Percentiles rank a stretch among this genome's conserved stretches.
These are phyloP conservation scores for Pseudobourletiella spinata DNA, from an alignment of 1,140 invertebrate species.

Conservation along the genomic window DNA sequence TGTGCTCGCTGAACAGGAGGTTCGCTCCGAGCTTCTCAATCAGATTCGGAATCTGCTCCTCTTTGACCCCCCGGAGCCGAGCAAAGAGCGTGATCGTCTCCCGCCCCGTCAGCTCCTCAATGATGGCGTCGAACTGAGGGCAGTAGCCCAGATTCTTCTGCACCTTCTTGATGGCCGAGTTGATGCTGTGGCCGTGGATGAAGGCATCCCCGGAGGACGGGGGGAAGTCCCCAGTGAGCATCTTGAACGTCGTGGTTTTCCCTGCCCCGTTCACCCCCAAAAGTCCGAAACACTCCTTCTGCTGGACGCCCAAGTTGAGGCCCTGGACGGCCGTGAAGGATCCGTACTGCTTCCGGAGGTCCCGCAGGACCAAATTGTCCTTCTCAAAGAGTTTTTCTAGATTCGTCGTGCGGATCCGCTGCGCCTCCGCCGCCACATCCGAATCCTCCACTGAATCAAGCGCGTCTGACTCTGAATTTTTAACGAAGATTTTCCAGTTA, in stretches of 20 bases:
- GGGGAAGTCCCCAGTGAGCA: conserved; percentile 70
- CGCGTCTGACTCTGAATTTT: not conserved
- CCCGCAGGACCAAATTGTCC: conserved; percentile 40
- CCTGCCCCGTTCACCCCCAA: conserved; percentile 34
- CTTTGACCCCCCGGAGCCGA: conserved; percentile 58
- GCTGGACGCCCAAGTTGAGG: conserved; percentile 19
- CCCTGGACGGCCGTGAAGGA: conserved; percentile 39
- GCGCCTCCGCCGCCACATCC: conserved; percentile 45
- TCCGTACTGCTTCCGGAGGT: conserved; percentile 32
- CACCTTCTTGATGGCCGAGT: conserved; percentile 44
- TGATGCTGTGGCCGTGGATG: conserved; percentile 45
- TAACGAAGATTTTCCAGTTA: too few relatives aligned
- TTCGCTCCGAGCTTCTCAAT: conserved; percentile 40
- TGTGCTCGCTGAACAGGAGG: conserved; percentile 40
- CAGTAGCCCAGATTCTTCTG: conserved; percentile 39
- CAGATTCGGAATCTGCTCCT: conserved; percentile 38
- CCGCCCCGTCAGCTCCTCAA: conserved; percentile 64
- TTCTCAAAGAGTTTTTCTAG: conserved; percentile 35
- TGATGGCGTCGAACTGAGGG: conserved; percentile 67
- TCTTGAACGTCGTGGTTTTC: conserved; percentile 76
- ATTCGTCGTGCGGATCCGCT: conserved; percentile 40
- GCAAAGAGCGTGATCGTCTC: conserved; percentile 64
- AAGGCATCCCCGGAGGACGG: conserved; percentile 53
- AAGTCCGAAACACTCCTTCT: conserved; percentile 26
- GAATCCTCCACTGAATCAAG: conserved; percentile 41